These are phyloP conservation scores for Distichodus sexfasciatus DNA, from an alignment of 2,797 vertebrate genomes.

Conservation along the genomic window DNA sequence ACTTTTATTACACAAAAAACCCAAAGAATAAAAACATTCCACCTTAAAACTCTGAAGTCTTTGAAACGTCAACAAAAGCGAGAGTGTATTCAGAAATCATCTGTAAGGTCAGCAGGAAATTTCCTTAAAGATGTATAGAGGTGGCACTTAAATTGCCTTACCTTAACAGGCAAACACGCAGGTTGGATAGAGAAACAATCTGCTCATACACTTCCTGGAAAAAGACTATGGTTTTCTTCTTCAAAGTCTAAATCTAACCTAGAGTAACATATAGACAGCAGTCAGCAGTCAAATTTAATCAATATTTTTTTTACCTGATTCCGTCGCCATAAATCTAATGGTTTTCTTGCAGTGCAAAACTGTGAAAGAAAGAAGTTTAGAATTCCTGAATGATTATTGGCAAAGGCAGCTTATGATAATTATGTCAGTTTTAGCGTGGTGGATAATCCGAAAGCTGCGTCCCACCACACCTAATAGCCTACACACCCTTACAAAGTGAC, in stretches of 20 bases:
- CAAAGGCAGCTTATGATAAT: conserved; percentile 96
- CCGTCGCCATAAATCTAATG: neutral
- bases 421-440: conserved; percentile 94
- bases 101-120: conserved; percentile 61
- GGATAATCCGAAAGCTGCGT: conserved; percentile 89
- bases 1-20: no score
- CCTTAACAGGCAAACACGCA: no score
- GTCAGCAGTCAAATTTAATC: no score
- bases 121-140: conserved; percentile 84
- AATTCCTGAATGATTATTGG: conserved; percentile 96
- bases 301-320: neutral
- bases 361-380: conserved; percentile 73
- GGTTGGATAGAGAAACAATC: no score
- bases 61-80: conserved; percentile 53
- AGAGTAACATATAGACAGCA: neutral
- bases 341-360: conserved; percentile 66
- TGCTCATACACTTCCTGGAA: no score
- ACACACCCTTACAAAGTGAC: conserved; percentile 83
- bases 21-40: neutral
- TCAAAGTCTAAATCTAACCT: neutral
- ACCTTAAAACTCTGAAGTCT: no score
- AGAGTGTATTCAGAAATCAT: conserved; percentile 68
- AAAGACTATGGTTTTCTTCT: no score
- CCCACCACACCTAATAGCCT: conserved; percentile 82
- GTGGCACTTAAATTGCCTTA: no score